These are phyloP conservation scores for Peribatodes rhomboidaria DNA, from an alignment of 2,888 invertebrate species.

Conservation along the genomic window DNA sequence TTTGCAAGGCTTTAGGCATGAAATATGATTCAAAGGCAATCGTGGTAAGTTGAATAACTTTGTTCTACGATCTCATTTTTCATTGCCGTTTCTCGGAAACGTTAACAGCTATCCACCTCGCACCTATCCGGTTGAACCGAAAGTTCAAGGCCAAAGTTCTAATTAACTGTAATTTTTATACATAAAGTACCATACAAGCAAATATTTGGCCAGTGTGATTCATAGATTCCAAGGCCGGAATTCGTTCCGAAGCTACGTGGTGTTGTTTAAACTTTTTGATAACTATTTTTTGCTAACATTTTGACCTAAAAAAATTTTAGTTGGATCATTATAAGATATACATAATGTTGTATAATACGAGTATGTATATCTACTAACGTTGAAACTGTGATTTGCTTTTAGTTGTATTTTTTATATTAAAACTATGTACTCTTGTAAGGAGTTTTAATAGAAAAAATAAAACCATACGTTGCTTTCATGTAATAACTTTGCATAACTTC, in stretches of 20 bases:
- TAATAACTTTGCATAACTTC: not conserved
- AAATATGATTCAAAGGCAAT: conserved; percentile 75
- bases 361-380: no score
- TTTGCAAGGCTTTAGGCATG: conserved; percentile 82
- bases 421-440: no score
- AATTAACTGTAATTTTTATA: not conserved
- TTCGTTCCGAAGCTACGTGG: not conserved
- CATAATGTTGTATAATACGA: no score
- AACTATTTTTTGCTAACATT: not conserved
- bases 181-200: not conserved
- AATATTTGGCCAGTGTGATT: not conserved
- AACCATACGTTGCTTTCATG: not conserved
- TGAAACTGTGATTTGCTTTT: no score
- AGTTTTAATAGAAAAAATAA: no score
- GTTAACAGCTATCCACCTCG: not conserved
- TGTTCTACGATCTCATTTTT: not conserved
- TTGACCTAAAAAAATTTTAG: no score
- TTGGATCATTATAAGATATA: no score
- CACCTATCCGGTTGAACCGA: not conserved
- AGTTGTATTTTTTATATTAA: no score
- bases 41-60: conserved; percentile 73
- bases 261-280: not conserved
- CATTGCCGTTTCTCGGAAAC: not conserved
- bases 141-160: conserved; percentile 6
- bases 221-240: not conserved